Percentiles rank a stretch among this genome's conserved stretches.
These are phyloP conservation scores for Anarhynchus alexandrinus DNA, from an alignment of 2,113 vertebrate genomes.

Conservation along the genomic window DNA sequence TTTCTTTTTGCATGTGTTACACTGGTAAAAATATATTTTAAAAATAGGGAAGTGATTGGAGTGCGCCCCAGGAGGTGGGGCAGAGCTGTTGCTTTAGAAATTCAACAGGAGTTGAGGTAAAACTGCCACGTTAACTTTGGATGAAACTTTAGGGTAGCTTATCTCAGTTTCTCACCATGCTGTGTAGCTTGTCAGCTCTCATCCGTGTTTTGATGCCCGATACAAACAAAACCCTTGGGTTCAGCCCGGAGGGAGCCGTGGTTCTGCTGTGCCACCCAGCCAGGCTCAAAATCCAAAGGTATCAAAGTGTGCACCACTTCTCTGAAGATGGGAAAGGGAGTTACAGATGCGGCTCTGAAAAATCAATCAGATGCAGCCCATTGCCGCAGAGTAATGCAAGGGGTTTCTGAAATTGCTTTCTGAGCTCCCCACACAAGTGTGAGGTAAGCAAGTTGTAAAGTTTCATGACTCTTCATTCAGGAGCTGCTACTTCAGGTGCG, in stretches of 20 bases:
- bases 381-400: not conserved
- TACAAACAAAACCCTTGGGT: not conserved
- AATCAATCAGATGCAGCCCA: not conserved
- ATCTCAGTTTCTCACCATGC: not conserved
- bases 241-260: not conserved
- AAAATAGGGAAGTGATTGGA: not conserved
- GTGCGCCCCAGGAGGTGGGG: not conserved
- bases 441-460: not conserved
- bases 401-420: not conserved
- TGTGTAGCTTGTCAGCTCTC: not conserved
- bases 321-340: not conserved
- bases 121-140: not conserved
- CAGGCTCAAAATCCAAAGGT: not conserved
- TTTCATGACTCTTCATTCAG: not conserved
- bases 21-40: not conserved
- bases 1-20: not conserved
- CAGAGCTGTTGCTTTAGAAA: not conserved
- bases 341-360: not conserved
- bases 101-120: not conserved
- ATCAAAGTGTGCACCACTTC: not conserved
- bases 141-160: not conserved
- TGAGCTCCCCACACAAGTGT: not conserved
- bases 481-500: not conserved
- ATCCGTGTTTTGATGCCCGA: fast-evolving
- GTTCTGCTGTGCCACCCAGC: not conserved